These are phyloP conservation scores for Leuciscus idus DNA, from an alignment of 2,113 vertebrate genomes.

Conservation along the genomic window DNA sequence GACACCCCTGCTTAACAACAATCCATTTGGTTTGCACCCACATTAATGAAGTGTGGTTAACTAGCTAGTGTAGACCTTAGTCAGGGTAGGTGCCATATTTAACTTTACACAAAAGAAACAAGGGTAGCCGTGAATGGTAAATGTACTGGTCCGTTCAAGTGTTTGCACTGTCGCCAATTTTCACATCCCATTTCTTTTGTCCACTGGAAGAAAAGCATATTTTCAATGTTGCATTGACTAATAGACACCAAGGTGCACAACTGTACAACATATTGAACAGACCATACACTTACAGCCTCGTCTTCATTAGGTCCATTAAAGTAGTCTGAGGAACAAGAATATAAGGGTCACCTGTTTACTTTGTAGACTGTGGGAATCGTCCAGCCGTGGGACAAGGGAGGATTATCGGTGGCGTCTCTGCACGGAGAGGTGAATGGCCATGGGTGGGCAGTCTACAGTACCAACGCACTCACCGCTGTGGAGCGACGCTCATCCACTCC, in stretches of 20 bases:
- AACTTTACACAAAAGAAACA: not conserved
- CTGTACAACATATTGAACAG: not conserved
- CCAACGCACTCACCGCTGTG: slow-evolving; percentile 84
- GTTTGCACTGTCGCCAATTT: not conserved
- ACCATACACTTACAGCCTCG: not conserved
- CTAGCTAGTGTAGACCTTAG: not conserved
- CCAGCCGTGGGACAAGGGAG: slow-evolving; percentile 74
- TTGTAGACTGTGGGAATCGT: slow-evolving; percentile 84
- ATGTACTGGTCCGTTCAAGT: not conserved
- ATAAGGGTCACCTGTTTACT: not conserved
- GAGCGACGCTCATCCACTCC: slow-evolving; percentile 87
- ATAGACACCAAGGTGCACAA: not conserved
- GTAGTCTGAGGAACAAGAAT: not conserved
- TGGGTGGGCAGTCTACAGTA: slow-evolving; percentile 94
- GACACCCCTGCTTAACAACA: not conserved
- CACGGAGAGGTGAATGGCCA: slow-evolving; percentile 88
- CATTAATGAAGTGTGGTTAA: not conserved
- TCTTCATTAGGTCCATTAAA: not conserved
- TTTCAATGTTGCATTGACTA: not conserved
- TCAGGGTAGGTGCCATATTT: not conserved
- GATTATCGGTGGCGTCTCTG: slow-evolving; percentile 87
- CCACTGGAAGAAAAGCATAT: not conserved
- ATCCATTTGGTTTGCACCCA: not conserved
- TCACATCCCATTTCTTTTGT: not conserved
- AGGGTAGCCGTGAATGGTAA: not conserved